phyloP scores from a whole-genome alignment of 1,140 invertebrate genomes.

The Orius insidiosus region DNA sequence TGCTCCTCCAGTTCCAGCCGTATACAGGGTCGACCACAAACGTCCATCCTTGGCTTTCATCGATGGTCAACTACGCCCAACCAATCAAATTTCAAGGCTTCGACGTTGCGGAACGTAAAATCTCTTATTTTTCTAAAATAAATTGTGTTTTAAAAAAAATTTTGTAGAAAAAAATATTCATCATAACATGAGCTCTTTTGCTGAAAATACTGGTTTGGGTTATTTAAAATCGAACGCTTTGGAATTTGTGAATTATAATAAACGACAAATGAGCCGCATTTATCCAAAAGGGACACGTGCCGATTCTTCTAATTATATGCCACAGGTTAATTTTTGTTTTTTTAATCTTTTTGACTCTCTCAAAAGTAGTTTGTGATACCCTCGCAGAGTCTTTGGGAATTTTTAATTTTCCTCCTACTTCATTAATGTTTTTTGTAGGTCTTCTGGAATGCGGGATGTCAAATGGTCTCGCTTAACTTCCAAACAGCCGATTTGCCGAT shows the following conservation, averaged over 20 bases:
- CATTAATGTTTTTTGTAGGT: conserved; percentile 36
- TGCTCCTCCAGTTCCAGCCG: conserved; percentile 39
- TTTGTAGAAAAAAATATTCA: conserved; percentile 79
- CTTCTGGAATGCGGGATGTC: conserved; percentile 82
- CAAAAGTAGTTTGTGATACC: no score
- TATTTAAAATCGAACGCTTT: conserved; percentile 90
- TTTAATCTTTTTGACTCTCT: no score
- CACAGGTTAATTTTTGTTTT: conserved; percentile 52
- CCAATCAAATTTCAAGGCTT: conserved; percentile 98
- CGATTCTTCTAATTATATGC: conserved; percentile 99
- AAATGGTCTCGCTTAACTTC: conserved; percentile 99
- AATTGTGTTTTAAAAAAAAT: background rate
- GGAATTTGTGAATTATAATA: conserved; percentile 99
- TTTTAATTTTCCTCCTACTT: background rate
- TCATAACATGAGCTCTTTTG: conserved; percentile 98
- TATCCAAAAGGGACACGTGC: conserved; percentile 97
- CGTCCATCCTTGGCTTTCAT: conserved; percentile 95
- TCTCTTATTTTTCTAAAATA: background rate
- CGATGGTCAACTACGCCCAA: conserved; percentile 98
- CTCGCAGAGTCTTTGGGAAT: no score
- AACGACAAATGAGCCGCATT: conserved; percentile 95
- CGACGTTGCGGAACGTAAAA: conserved; percentile 85
- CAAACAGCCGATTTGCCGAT: conserved; percentile 98
- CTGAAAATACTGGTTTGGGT: conserved; percentile 86
- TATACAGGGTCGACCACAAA: conserved; percentile 97